Evolutionary conservation across 2,113 vertebrate species (phyloP).

Genomic region (Corythoichthys intestinalis): DNA sequence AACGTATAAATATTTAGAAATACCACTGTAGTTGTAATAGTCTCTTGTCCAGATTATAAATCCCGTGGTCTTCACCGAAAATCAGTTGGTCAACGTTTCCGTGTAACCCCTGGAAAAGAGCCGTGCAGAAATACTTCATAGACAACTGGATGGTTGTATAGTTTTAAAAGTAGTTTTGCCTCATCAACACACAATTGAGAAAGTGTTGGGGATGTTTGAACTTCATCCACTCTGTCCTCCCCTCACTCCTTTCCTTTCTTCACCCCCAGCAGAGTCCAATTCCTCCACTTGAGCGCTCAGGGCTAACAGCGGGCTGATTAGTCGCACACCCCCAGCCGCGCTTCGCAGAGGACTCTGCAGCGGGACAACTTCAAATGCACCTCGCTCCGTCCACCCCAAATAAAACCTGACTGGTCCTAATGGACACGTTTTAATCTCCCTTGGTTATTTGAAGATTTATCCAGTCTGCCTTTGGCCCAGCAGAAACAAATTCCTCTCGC

Average conservation of each 20-base stretch:
- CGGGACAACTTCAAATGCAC: constrained; percentile 94
- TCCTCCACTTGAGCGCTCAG: constrained; percentile 96
- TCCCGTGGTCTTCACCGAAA: too few relatives aligned
- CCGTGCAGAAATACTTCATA: neutral
- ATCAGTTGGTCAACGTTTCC: neutral
- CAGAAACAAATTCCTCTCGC: constrained; percentile 93
- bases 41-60: too few relatives aligned
- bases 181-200: constrained; percentile 34
- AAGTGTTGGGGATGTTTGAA: constrained; percentile 31
- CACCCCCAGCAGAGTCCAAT: constrained; percentile 79
- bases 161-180: constrained; percentile 28
- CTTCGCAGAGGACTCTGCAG: constrained; percentile 79
- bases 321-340: constrained; percentile 82
- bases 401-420: constrained; percentile 97
- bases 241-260: constrained; percentile 35
- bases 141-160: constrained; percentile 10
- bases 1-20: too few relatives aligned
- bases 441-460: constrained; percentile 99
- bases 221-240: constrained; percentile 12
- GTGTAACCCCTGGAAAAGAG: neutral
- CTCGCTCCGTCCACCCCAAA: constrained; percentile 88
- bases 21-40: too few relatives aligned
- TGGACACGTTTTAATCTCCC: constrained; percentile 98
- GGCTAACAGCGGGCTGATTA: constrained; percentile 88
- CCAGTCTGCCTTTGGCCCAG: constrained; percentile 86